Conservation (phyloP, 2,113 vertebrate species). For the Mystacornis crossleyi region DNA sequence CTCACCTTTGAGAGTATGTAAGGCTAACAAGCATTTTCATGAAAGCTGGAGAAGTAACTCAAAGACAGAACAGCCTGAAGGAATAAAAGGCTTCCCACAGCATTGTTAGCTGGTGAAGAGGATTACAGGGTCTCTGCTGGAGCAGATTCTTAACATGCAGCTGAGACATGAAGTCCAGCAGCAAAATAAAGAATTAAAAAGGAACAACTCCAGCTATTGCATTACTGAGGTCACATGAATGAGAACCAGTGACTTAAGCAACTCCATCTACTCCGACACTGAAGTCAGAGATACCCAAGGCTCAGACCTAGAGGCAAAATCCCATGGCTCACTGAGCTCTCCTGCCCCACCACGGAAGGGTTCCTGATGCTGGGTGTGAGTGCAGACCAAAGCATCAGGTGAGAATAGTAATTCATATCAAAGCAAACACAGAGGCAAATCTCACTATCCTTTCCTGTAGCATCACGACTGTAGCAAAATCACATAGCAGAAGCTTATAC, state of each 20-base stretch:
- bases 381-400: background rate
- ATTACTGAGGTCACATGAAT: background rate
- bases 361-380: background rate
- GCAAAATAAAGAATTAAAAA: background rate
- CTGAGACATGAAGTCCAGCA: background rate
- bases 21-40: background rate
- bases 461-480: background rate
- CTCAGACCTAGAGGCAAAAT: background rate
- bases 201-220: background rate
- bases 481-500: background rate
- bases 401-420: background rate
- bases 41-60: background rate
- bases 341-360: background rate
- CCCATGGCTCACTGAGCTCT: background rate
- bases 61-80: background rate
- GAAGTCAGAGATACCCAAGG: background rate
- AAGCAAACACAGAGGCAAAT: background rate
- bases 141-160: background rate
- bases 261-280: background rate
- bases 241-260: background rate
- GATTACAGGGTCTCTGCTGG: background rate
- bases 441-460: background rate
- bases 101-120: background rate
- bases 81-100: background rate
- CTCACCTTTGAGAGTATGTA: background rate